Conservation (phyloP, 2,888 invertebrate genomes). For the Spodoptera exigua region DNA sequence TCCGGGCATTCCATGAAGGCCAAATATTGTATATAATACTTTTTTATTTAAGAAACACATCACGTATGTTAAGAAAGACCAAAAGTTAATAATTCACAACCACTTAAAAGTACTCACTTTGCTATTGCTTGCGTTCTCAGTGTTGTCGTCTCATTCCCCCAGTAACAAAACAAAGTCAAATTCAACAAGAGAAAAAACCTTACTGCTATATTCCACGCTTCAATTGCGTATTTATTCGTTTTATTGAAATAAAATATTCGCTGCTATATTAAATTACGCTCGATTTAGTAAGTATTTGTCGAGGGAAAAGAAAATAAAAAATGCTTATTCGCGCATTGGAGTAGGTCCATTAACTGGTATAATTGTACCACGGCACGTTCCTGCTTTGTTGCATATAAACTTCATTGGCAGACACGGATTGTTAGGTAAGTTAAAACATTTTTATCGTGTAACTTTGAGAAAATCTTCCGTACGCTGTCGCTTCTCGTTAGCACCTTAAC, state of each 20-base stretch:
- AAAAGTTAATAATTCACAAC: conserved; percentile 4
- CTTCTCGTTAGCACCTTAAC: conserved; percentile 1
- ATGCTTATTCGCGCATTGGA: conserved; percentile 24
- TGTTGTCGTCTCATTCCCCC: background rate
- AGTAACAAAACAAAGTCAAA: conserved; percentile 14
- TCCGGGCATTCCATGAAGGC: too few relatives aligned
- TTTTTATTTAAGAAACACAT: conserved; percentile 4
- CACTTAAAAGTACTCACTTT: conserved; percentile 5
- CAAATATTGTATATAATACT: too few relatives aligned
- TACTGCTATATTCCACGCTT: conserved; percentile 37
- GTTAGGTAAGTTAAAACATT: conserved; percentile 1
- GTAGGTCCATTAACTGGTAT: conserved; percentile 7
- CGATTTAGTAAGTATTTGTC: conserved; percentile 26
- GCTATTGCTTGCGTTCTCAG: conserved; percentile 2
- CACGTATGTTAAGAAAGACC: conserved; percentile 16
- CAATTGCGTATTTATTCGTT: conserved; percentile 36
- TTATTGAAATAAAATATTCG: conserved; percentile 37
- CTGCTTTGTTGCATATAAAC: background rate
- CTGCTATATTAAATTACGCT: conserved; percentile 33
- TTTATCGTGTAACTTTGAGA: background rate
- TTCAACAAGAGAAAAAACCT: conserved; percentile 30
- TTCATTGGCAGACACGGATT: background rate
- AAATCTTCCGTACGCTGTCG: background rate
- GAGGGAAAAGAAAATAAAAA: conserved; percentile 27
- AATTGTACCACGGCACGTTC: conserved; percentile 19